These are phyloP conservation scores for Pelodytes ibericus DNA, from an alignment of 2,797 vertebrate species.

Conservation along the genomic window DNA sequence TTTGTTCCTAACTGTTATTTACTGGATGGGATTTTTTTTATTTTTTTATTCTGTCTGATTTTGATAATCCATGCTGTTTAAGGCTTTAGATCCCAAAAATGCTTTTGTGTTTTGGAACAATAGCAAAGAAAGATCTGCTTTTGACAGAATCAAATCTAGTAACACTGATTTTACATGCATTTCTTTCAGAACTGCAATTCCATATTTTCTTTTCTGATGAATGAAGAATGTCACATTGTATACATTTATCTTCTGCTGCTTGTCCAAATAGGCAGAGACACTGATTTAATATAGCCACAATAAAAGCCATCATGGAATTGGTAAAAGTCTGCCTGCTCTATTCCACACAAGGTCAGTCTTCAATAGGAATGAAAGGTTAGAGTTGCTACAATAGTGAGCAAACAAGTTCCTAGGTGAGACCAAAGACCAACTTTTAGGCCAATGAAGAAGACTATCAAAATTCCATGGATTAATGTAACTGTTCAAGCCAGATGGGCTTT, in stretches of 20 bases:
- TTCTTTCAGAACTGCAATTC: slow-evolving; percentile 8
- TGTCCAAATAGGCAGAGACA: slow-evolving; percentile 45
- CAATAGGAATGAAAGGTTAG: slow-evolving; percentile 35
- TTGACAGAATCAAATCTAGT: slow-evolving; percentile 22
- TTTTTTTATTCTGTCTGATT: slow-evolving; percentile 44
- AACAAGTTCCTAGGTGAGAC: slow-evolving; percentile 33
- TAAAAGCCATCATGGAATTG: slow-evolving; percentile 48
- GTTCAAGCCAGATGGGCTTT: slow-evolving; percentile 17
- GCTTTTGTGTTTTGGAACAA: slow-evolving; percentile 37
- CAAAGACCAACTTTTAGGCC: slow-evolving; percentile 1
- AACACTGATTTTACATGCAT: slow-evolving; percentile 5
- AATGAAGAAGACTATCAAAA: slow-evolving; percentile 23
- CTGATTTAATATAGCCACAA: slow-evolving; percentile 50
- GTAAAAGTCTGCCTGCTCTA: slow-evolving; percentile 31
- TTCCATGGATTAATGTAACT: slow-evolving; percentile 20
- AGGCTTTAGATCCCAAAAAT: slow-evolving; percentile 9
- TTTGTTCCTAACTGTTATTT: slow-evolving; percentile 1
- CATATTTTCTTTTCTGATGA: slow-evolving; percentile 47
- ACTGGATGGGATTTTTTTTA: slow-evolving; percentile 14
- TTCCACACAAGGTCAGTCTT: slow-evolving; percentile 46
- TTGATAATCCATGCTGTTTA: slow-evolving; percentile 34
- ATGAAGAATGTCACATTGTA: slow-evolving; percentile 49
- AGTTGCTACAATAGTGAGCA: slow-evolving; percentile 24
- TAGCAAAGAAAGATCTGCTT: slow-evolving; percentile 17
- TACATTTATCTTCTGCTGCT: slow-evolving; percentile 42